phyloP scores from a whole-genome alignment of 2,113 vertebrate genomes.

The Emydocephalus ijimae region DNA sequence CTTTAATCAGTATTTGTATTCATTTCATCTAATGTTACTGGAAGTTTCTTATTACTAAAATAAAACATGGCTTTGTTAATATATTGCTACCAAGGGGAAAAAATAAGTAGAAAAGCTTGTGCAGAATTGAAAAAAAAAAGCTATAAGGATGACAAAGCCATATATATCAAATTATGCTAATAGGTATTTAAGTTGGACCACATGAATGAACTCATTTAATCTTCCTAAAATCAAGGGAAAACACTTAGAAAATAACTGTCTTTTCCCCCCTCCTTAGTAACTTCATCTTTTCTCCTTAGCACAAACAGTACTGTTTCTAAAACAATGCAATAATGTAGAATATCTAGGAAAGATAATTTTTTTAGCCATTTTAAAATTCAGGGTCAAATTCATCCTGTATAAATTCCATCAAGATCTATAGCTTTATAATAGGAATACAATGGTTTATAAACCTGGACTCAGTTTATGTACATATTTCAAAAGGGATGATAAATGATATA shows the following conservation, averaged over 20 bases:
- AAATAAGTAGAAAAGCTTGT: slow-evolving; percentile 24
- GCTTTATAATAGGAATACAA: slow-evolving; percentile 11
- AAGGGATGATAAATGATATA: slow-evolving; percentile 14
- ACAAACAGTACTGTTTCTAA: slow-evolving; percentile 7
- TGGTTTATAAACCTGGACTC: slow-evolving; percentile 24
- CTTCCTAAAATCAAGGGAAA: slow-evolving; percentile 20
- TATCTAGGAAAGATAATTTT: slow-evolving; percentile 7
- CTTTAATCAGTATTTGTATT: slow-evolving; percentile 20
- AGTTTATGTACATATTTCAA: slow-evolving; percentile 8
- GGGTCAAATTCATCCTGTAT: slow-evolving; percentile 5
- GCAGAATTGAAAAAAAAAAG: neutral
- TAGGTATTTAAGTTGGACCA: slow-evolving; percentile 32
- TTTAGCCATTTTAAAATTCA: slow-evolving; percentile 38
- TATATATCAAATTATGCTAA: slow-evolving; percentile 21
- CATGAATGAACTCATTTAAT: slow-evolving; percentile 4
- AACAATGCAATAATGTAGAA: slow-evolving; percentile 10
- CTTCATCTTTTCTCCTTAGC: slow-evolving; percentile 2
- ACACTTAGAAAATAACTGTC: neutral
- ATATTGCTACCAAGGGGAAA: slow-evolving; percentile 21
- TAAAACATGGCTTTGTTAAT: slow-evolving; percentile 26
- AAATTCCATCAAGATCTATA: neutral
- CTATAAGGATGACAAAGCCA: neutral
- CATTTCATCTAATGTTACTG: neutral
- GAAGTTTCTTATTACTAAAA: slow-evolving; percentile 37
- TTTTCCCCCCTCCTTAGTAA: neutral